Evolutionary conservation across 1,140 invertebrate species (phyloP), one percentile per base, ranked within the genome.

Genomic region (Stenopsyche tienmushanensis): DNA sequence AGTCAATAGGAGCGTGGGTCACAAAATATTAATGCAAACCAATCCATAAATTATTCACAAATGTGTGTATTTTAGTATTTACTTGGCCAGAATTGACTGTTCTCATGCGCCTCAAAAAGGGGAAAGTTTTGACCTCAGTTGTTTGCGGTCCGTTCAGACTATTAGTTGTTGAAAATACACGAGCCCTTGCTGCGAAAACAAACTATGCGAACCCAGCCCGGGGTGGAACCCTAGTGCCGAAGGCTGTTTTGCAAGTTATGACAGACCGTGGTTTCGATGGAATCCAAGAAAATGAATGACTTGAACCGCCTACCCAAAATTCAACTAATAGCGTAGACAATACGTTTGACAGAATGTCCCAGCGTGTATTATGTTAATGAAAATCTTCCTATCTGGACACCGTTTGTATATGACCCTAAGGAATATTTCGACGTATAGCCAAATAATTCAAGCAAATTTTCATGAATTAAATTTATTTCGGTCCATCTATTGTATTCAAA

Each of bases 241-340:
- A 5, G 17, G 44, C 44, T 20, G 5, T 47, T 47, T 47, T 15
- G 10, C 18, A 47, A 47, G 8, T 47, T 47, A 47, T 47, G 44
- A 47, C 44, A 20, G 44, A 47, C 44, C 44, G 44, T 47, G 44
- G 44, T 18, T 47, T 47, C 17, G 44, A 15, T 8, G 44, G 44
- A 47, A 47, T 47, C 44, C 44, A 20, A 47, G 8, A 47, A 47
- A 47, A 47, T 47, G 44, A 47, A 47, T 20, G 44, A 47, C 44
- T 20, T 15, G 18, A 15, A 20, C 44, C 10, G 10, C 44, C 44
- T 8, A 20, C 44, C 3, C 17, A 20, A 8, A 15, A 8, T 47
- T 47, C 44, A 47, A 13, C 18, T 9, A 47, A 47, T 18, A 7
- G 17, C 5, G 17, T 15, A 47, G 8, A 47, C 44, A 47, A 47